These are phyloP conservation scores for Calliopsis andreniformis DNA, from an alignment of 1,140 invertebrate genomes.

Conservation along the genomic window DNA sequence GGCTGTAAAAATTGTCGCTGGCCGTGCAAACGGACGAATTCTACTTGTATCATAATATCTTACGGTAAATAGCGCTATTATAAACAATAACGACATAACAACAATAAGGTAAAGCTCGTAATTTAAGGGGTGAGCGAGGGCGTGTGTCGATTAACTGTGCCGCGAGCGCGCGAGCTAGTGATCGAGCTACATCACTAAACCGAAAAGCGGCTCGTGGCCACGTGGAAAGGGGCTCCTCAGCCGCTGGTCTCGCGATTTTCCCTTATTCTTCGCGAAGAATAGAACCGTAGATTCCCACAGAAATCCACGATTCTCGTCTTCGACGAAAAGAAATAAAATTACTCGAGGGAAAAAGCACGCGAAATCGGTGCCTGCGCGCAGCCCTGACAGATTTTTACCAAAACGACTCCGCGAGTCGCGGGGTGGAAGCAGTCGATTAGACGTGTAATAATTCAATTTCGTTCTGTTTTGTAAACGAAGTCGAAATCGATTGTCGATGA, in stretches of 20 bases:
- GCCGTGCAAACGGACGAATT: constrained; percentile 46
- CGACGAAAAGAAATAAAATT: neutral
- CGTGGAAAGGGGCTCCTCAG: constrained; percentile 26
- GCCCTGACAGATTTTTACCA: constrained; percentile 68
- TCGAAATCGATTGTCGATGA: neutral
- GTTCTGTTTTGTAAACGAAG: constrained; percentile 52
- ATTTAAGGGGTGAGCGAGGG: constrained; percentile 47
- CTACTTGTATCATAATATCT: constrained; percentile 67
- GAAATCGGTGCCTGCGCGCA: constrained; percentile 18
- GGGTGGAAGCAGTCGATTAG: constrained; percentile 56
- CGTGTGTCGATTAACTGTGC: constrained; percentile 24
- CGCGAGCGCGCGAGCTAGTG: constrained; percentile 32
- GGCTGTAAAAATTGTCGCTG: constrained; percentile 51
- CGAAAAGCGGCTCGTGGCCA: constrained; percentile 24
- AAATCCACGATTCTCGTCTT: neutral
- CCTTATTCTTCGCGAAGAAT: neutral
- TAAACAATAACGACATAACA: constrained; percentile 60
- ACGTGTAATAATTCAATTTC: constrained; percentile 54
- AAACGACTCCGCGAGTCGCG: constrained; percentile 60
- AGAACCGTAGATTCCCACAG: too few species aligned
- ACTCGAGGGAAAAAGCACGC: constrained; percentile 3
- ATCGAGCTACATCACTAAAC: constrained; percentile 5
- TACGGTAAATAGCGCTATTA: constrained; percentile 53
- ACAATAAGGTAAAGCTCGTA: constrained; percentile 54
- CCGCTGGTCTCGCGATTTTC: constrained; percentile 27